These are phyloP conservation scores for Ephydatia muelleri DNA, from an alignment of 37 sponge, comb jelly and placozoan species.

Conservation along the genomic window DNA sequence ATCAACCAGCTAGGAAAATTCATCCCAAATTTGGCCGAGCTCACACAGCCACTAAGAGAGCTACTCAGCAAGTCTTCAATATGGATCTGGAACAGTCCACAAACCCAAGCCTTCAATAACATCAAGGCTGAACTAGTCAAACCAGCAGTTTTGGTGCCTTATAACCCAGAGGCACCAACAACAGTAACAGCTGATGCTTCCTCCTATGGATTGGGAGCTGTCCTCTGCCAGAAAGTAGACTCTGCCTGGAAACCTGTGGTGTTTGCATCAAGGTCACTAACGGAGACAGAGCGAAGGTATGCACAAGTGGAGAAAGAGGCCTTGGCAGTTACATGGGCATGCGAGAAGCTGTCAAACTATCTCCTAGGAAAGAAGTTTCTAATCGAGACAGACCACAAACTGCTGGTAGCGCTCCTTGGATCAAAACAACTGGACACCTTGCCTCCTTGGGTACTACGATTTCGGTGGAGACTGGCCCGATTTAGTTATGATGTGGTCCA, in stretches of 20 bases:
- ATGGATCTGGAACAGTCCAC: slow-evolving; percentile 28
- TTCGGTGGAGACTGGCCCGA: slow-evolving; percentile 32
- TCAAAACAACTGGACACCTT: too few species aligned
- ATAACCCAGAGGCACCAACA: slow-evolving; percentile 8
- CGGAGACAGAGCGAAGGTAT: too few species aligned
- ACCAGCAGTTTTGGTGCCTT: slow-evolving; percentile 17
- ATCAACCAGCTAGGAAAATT: slow-evolving; percentile 41
- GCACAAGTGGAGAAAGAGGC: too few species aligned
- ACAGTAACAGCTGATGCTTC: slow-evolving; percentile 39
- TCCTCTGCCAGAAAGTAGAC: too few species aligned
- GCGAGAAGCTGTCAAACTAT: too few species aligned
- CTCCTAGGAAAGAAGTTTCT: slow-evolving; percentile 19
- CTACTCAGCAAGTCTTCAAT: slow-evolving; percentile 20
- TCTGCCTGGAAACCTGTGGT: too few species aligned
- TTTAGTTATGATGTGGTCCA: too few species aligned
- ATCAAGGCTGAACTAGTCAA: slow-evolving; percentile 21
- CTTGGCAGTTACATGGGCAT: too few species aligned
- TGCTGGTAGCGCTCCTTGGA: slow-evolving; percentile 36
- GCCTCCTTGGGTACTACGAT: slow-evolving; percentile 28
- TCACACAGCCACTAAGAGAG: slow-evolving; percentile 25
- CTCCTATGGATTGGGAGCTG: slow-evolving; percentile 37
- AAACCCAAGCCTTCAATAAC: slow-evolving; percentile 2
- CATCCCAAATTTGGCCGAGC: slow-evolving; percentile 19
- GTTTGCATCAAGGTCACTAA: too few species aligned
- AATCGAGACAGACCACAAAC: too few species aligned